Percentiles rank a stretch among this genome's conserved stretches.
phyloP scores from a whole-genome alignment of 2,113 vertebrate genomes.

The Cacatua alba region DNA sequence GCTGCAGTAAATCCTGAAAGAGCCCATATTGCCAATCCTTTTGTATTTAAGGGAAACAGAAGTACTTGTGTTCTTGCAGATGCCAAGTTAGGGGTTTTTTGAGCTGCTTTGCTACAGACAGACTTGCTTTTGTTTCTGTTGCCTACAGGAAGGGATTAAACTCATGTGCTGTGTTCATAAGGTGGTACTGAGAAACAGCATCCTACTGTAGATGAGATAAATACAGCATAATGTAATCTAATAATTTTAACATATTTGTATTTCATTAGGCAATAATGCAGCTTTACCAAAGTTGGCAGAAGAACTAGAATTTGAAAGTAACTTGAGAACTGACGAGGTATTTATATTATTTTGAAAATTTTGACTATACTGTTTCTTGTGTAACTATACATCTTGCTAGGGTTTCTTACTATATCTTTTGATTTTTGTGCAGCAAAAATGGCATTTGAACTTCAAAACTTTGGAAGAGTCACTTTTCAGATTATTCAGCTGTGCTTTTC shows the following conservation, averaged over 20 bases:
- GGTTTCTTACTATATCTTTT: not conserved
- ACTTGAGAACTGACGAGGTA: slow-evolving; percentile 70
- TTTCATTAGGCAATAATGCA: slow-evolving; percentile 72
- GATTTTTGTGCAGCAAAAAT: not conserved
- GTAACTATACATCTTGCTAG: not conserved
- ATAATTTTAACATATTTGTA: slow-evolving; percentile 39
- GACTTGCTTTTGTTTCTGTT: not conserved
- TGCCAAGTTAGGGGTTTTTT: not conserved
- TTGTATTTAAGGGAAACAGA: not conserved
- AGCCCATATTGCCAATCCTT: not conserved
- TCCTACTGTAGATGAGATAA: not conserved
- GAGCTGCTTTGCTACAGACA: not conserved
- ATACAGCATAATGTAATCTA: not conserved
- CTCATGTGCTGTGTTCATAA: not conserved
- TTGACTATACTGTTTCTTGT: not conserved
- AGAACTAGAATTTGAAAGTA: slow-evolving; percentile 34
- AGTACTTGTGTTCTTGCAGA: not conserved
- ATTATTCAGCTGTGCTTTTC: not conserved
- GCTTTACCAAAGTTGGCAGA: slow-evolving; percentile 33
- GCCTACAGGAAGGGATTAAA: not conserved
- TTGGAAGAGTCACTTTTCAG: not conserved
- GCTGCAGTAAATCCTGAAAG: not conserved
- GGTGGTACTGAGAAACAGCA: not conserved
- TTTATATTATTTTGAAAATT: not conserved
- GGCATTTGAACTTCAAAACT: not conserved